Conservation (phyloP, 2,797 vertebrate genomes). For the Myotis planiceps region DNA sequence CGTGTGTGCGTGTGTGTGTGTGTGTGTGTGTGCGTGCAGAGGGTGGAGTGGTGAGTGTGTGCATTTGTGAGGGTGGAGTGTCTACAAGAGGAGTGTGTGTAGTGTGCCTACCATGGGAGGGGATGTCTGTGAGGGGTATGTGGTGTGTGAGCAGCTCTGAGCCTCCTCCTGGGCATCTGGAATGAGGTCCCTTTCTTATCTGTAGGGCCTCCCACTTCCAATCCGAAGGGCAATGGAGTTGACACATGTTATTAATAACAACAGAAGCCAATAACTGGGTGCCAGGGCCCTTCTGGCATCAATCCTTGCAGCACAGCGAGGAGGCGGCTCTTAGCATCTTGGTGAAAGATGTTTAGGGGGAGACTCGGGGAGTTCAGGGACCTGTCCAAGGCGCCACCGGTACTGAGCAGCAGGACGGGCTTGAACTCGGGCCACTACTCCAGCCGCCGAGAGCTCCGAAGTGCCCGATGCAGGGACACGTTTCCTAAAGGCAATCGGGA, state of each 20-base stretch:
- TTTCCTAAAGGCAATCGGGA: background rate
- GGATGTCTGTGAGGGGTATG: background rate
- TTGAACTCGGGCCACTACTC: accelerated
- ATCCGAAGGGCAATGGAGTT: background rate
- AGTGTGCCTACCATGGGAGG: background rate
- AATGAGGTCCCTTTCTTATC: background rate
- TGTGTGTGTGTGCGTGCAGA: background rate
- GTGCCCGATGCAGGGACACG: background rate
- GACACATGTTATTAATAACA: background rate
- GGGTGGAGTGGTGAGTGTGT: background rate
- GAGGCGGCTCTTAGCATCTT: background rate
- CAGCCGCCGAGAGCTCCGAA: background rate
- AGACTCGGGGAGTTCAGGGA: background rate
- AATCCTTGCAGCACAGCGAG: background rate
- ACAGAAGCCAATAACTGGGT: background rate
- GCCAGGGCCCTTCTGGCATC: background rate
- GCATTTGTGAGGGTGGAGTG: background rate
- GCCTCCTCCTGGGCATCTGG: background rate
- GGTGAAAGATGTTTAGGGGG: background rate
- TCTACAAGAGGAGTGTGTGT: background rate
- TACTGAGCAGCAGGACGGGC: background rate
- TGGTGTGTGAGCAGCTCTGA: background rate
- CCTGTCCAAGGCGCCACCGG: background rate
- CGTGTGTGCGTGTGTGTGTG: no score
- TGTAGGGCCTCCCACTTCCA: background rate